Evolutionary conservation across 2,888 invertebrate species (phyloP).

Genomic region (Drosophila setosimentum): DNA sequence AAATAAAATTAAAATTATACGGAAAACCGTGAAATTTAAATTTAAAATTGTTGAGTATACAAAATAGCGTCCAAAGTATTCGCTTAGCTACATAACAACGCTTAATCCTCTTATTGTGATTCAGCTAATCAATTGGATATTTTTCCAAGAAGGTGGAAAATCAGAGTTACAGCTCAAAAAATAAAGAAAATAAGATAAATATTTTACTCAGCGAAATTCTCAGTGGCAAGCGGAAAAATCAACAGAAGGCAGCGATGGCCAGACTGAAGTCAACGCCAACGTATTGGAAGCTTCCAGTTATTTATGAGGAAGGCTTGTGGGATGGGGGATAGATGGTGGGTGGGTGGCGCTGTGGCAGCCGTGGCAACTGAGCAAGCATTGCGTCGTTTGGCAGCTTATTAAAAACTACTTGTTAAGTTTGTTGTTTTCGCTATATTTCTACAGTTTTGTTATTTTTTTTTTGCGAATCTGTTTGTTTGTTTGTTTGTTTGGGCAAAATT

Average conservation of each 20-base stretch:
- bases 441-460: neutral
- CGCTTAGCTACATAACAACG: constrained; percentile 47
- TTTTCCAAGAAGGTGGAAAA: constrained; percentile 62
- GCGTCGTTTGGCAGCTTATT: constrained; percentile 61
- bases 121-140: constrained; percentile 67
- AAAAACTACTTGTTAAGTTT: constrained; percentile 71
- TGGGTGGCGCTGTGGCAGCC: neutral
- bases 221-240: constrained; percentile 59
- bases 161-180: constrained; percentile 1
- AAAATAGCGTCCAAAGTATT: constrained; percentile 12
- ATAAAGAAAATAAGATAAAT: constrained; percentile 3
- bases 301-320: neutral
- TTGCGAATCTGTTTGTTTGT: constrained; percentile 18
- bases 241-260: constrained; percentile 59
- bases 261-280: constrained; percentile 47
- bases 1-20: neutral
- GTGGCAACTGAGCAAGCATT: constrained; percentile 8
- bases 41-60: constrained; percentile 14
- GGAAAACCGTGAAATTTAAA: constrained; percentile 5
- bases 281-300: constrained; percentile 21
- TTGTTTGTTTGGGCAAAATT: constrained; percentile 52
- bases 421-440: constrained; percentile 52
- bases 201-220: constrained; percentile 20
- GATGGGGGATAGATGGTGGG: neutral
- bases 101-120: constrained; percentile 65